These are phyloP conservation scores for Wasmannia auropunctata DNA, from an alignment of 1,140 invertebrate species.

Conservation along the genomic window DNA sequence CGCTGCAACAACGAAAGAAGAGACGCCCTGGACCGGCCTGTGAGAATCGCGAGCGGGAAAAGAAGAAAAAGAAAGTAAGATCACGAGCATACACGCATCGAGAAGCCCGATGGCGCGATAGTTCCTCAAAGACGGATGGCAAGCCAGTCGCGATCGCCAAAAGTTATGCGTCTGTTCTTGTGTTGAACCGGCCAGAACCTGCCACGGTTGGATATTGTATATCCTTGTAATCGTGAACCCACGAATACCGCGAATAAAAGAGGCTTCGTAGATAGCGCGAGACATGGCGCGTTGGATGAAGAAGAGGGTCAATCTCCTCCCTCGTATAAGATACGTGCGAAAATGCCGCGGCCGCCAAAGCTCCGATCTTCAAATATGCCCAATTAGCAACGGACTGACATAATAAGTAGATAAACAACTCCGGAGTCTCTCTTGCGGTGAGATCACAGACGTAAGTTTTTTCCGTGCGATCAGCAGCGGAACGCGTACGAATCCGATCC, in stretches of 20 bases:
- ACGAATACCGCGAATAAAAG: conserved; percentile 67
- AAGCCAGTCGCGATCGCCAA: conserved; percentile 68
- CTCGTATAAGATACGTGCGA: conserved; percentile 74
- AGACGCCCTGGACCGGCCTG: conserved; percentile 22
- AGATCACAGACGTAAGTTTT: conserved; percentile 75
- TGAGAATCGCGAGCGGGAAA: conserved; percentile 49
- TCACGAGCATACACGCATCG: background rate
- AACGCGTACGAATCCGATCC: conserved; percentile 53
- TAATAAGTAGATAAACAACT: conserved; percentile 82
- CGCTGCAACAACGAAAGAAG: conserved; percentile 24
- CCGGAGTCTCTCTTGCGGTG: conserved; percentile 70
- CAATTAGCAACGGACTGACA: conserved; percentile 79
- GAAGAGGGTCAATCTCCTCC: conserved; percentile 10
- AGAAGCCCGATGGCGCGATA: conserved; percentile 70
- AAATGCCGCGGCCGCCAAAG: conserved; percentile 61
- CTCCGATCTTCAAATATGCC: conserved; percentile 77
- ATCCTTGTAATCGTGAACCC: conserved; percentile 60
- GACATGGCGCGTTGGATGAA: background rate
- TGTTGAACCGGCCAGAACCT: background rate
- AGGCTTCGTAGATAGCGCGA: background rate
- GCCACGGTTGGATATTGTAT: conserved; percentile 65
- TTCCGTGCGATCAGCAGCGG: conserved; percentile 58
- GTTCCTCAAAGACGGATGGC: conserved; percentile 76
- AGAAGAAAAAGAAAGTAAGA: conserved; percentile 36
- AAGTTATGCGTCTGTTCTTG: conserved; percentile 77